Evolutionary conservation across 2,888 invertebrate genomes (phyloP).

Genomic region (Microdon myrmicae): DNA sequence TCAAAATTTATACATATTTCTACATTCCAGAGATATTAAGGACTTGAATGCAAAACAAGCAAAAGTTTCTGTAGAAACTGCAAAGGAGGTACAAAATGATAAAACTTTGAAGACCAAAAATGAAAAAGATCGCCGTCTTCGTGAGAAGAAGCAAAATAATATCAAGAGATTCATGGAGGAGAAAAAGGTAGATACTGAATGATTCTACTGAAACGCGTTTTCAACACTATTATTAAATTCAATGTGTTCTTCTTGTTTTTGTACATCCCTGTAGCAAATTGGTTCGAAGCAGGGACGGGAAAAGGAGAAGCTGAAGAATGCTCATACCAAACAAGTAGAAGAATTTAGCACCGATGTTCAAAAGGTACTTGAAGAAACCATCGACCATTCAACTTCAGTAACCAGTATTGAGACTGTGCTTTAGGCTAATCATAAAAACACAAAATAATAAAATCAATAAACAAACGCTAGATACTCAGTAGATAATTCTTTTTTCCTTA

Average conservation of each 20-base stretch:
- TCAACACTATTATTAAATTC: too few relatives aligned
- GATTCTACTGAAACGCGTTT: too few relatives aligned
- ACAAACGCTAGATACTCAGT: conserved; percentile 36
- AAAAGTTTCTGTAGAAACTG: conserved; percentile 96
- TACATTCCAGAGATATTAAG: conserved; percentile 83
- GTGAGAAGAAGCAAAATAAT: conserved; percentile 97
- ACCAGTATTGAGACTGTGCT: conserved; percentile 66
- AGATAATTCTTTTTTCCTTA: conserved; percentile 19
- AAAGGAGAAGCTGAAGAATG: conserved; percentile 89
- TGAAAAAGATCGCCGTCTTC: conserved; percentile 91
- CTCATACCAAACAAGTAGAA: conserved; percentile 92
- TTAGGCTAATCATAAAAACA: conserved; percentile 54
- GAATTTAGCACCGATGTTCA: conserved; percentile 89
- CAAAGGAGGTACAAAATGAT: conserved; percentile 94
- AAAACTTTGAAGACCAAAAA: conserved; percentile 96
- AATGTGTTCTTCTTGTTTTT: conserved; percentile 15
- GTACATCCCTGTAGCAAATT: conserved; percentile 70
- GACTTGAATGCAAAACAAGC: conserved; percentile 95
- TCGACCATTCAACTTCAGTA: conserved; percentile 57
- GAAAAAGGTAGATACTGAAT: conserved; percentile 80
- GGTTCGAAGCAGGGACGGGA: conserved; percentile 91
- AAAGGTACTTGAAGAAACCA: conserved; percentile 71
- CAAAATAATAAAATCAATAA: conserved; percentile 1
- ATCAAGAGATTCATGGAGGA: conserved; percentile 98
- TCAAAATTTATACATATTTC: not conserved